phyloP scores from a whole-genome alignment of 2,113 vertebrate species.

The Spea multiplicata region DNA sequence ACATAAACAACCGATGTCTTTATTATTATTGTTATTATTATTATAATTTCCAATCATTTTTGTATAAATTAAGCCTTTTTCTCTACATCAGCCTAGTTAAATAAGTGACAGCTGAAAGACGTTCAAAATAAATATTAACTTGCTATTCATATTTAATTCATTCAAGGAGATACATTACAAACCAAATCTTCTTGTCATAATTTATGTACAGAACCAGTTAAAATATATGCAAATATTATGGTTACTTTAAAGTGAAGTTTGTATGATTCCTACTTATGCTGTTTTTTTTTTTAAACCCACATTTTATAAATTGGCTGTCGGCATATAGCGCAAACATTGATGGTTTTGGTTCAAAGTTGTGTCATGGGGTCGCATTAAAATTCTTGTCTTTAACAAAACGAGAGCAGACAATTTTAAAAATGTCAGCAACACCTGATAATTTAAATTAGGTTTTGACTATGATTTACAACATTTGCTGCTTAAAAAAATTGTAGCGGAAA shows the following conservation, averaged over 20 bases:
- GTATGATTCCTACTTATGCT: background rate
- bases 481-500: no score
- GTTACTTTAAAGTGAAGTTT: conserved; percentile 2
- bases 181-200: conserved; percentile 40
- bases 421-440: background rate
- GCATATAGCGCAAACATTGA: background rate
- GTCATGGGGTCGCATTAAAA: background rate
- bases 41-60: background rate
- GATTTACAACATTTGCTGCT: background rate
- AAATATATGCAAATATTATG: conserved; percentile 32
- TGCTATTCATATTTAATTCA: conserved; percentile 37
- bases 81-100: background rate
- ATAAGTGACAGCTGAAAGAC: conserved; percentile 33
- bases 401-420: background rate
- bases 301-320: background rate
- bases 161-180: conserved; percentile 35
- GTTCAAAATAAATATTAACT: conserved; percentile 47
- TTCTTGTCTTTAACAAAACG: background rate
- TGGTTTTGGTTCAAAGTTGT: background rate
- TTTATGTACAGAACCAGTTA: conserved; percentile 33
- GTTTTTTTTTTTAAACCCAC: background rate
- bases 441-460: background rate
- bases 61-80: background rate
- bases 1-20: conserved; percentile 23
- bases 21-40: conserved; percentile 8